phyloP scores from a whole-genome alignment of 35 echinoderm and acorn worm species.

The Lytechinus pictus region DNA sequence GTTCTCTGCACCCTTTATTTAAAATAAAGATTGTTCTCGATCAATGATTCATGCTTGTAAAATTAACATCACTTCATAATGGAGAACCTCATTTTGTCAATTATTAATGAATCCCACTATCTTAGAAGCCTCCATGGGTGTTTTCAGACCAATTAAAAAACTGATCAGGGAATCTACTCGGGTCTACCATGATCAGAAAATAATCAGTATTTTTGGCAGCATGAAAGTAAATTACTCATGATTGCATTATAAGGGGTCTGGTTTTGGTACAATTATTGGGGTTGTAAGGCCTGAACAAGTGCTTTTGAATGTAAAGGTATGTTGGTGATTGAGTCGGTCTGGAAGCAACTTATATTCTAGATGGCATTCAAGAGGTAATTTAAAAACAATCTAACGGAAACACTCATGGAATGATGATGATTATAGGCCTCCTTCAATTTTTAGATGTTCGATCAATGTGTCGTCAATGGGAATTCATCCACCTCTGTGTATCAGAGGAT shows the following conservation, averaged over 20 bases:
- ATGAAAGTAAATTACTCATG: too few species aligned
- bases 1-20: too few species aligned
- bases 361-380: background rate
- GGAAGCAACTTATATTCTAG: background rate
- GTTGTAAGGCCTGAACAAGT: too few species aligned
- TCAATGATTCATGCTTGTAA: background rate
- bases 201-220: too few species aligned
- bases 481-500: background rate
- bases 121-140: too few species aligned
- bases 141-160: too few species aligned
- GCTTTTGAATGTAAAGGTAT: too few species aligned
- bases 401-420: background rate
- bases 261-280: too few species aligned
- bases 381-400: background rate
- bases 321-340: too few species aligned
- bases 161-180: too few species aligned
- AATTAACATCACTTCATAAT: background rate
- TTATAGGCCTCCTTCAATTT: background rate
- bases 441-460: background rate
- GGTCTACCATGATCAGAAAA: too few species aligned
- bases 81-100: background rate
- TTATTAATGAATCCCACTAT: background rate
- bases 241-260: too few species aligned
- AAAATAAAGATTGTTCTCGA: background rate
- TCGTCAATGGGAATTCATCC: background rate